A percentile compares a stretch with the other conserved stretches of the same genome.
phyloP scores from a whole-genome alignment of 2,888 invertebrate species.

The Cordylochernes scorpioides region DNA sequence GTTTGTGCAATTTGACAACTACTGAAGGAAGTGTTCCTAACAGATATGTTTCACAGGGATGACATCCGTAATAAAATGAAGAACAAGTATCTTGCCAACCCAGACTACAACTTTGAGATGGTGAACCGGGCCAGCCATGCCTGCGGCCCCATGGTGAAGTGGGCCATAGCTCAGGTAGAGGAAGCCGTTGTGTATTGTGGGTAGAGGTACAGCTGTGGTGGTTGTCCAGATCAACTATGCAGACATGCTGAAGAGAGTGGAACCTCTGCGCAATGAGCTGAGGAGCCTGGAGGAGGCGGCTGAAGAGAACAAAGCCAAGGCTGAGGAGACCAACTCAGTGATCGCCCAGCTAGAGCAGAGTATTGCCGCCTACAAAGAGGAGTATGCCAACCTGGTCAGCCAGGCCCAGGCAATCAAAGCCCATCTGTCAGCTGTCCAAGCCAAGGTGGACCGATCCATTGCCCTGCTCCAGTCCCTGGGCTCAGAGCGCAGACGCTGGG shows the following conservation, averaged over 20 bases:
- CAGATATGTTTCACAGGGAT: constrained; percentile 38
- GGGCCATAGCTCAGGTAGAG: constrained; percentile 86
- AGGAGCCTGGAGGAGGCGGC: constrained; percentile 70
- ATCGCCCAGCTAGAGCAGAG: constrained; percentile 72
- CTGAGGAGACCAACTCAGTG: constrained; percentile 65
- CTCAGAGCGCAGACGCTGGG: constrained; percentile 91
- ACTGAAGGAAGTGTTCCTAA: constrained; percentile 1
- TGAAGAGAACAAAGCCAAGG: constrained; percentile 63
- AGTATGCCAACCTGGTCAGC: constrained; percentile 91
- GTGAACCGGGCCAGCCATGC: constrained; percentile 94
- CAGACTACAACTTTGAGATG: constrained; percentile 97
- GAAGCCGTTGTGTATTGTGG: not conserved
- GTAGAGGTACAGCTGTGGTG: constrained; percentile 3
- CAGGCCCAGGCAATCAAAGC: constrained; percentile 97
- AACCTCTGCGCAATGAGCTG: constrained; percentile 81
- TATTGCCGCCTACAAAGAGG: constrained; percentile 91
- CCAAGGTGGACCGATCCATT: constrained; percentile 79
- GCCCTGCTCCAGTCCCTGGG: constrained; percentile 79
- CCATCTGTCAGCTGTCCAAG: constrained; percentile 85
- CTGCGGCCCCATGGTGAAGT: constrained; percentile 98
- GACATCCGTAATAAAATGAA: constrained; percentile 91
- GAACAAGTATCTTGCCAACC: constrained; percentile 74
- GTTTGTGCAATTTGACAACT: not conserved
- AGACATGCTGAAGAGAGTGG: constrained; percentile 94
- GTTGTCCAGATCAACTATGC: constrained; percentile 59